Conservation (phyloP, 2,888 invertebrate species). For the Ormyrus thymus region DNA sequence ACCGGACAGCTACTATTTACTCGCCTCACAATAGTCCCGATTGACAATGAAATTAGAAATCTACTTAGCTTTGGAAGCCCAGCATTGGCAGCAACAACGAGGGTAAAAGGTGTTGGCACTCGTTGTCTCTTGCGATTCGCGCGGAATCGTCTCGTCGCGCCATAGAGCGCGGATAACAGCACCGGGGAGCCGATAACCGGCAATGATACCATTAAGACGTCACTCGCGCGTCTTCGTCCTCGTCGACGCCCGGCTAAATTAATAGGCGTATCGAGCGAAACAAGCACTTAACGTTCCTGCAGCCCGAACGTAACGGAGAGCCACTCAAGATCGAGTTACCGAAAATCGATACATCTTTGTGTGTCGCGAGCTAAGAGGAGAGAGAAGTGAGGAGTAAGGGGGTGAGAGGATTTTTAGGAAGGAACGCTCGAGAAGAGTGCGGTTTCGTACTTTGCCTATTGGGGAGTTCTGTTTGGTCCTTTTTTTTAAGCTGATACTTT, state of each 20-base stretch:
- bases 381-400: background rate
- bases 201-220: conserved; percentile 52
- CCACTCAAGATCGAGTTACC: conserved; percentile 74
- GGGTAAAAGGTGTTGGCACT: no score
- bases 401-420: conserved; percentile 49
- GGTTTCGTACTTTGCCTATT: background rate
- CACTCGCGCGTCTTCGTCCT: conserved; percentile 32
- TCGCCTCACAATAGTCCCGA: no score
- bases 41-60: no score
- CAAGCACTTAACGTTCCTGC: conserved; percentile 71
- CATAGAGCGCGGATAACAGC: background rate
- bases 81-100: background rate
- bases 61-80: no score
- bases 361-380: conserved; percentile 5
- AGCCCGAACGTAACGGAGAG: conserved; percentile 63
- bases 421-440: conserved; percentile 32
- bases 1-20: no score
- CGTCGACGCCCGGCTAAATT: conserved; percentile 65
- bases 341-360: conserved; percentile 72
- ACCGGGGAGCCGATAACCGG: conserved; percentile 7
- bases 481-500: no score
- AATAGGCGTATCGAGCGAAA: conserved; percentile 73
- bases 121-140: no score
- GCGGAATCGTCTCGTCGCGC: no score
- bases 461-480: no score